Conservation (phyloP, 2,797 vertebrate genomes). For the Halcyon smyrnensis region DNA sequence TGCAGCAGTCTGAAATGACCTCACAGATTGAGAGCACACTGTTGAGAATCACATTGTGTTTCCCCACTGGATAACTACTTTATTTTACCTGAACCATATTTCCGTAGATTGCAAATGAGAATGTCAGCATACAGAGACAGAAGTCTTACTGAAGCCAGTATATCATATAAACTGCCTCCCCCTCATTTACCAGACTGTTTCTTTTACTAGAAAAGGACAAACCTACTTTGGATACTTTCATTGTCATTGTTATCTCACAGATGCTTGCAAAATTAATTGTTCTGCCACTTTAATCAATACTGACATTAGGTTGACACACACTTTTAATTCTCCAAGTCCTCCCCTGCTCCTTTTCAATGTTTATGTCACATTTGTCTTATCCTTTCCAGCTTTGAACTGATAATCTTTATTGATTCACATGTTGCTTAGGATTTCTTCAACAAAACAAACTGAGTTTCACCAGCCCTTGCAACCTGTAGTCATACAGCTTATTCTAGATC, state of each 20-base stretch:
- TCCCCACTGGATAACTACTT: background rate
- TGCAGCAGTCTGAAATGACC: background rate
- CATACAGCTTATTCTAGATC: background rate
- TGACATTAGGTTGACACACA: background rate
- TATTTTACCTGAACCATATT: background rate
- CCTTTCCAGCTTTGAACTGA: background rate
- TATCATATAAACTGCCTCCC: background rate
- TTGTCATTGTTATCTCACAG: background rate
- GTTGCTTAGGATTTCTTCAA: background rate
- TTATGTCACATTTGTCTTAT: background rate
- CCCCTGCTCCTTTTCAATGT: background rate
- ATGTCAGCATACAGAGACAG: background rate
- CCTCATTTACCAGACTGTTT: background rate
- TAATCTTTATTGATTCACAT: background rate
- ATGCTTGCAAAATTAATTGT: background rate
- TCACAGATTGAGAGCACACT: background rate
- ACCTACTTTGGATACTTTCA: background rate
- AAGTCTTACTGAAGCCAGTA: background rate
- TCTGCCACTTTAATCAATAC: background rate
- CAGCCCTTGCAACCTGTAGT: background rate
- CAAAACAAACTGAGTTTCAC: background rate
- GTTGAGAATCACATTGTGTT: background rate
- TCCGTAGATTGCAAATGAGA: background rate
- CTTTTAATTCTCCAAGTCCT: background rate
- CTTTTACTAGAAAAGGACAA: background rate